Evolutionary conservation across 2,113 vertebrate genomes (phyloP).

Genomic region (Sus scrofa): T2T-Sscrofa CM000813.6:130590501-130591000

Average conservation of each 20-base stretch:
- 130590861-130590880: slow-evolving; percentile 60
- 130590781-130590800: background rate
- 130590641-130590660: slow-evolving; percentile 98
- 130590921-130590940: slow-evolving; percentile 45
- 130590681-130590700: slow-evolving; percentile 98
- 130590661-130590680: slow-evolving; percentile 98
- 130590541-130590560: background rate
- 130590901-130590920: slow-evolving; percentile 23
- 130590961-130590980: slow-evolving; percentile 78
- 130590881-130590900: slow-evolving; percentile 64
- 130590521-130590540: accelerated
- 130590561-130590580: background rate
- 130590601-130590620: slow-evolving; percentile 97
- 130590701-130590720: slow-evolving; percentile 96
- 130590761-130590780: background rate
- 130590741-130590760: slow-evolving; percentile 67
- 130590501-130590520: background rate
- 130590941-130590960: slow-evolving; percentile 68
- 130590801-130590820: background rate
- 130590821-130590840: background rate
- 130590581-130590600: slow-evolving; percentile 93
- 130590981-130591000: slow-evolving; percentile 77
- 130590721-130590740: slow-evolving; percentile 56
- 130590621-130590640: slow-evolving; percentile 97
- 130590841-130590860: background rate